Evolutionary conservation across 37 sponge, comb jelly and placozoan species (phyloP), one percentile per base, ranked within the genome.

Genomic region (Tethya wilhelma): DNA sequence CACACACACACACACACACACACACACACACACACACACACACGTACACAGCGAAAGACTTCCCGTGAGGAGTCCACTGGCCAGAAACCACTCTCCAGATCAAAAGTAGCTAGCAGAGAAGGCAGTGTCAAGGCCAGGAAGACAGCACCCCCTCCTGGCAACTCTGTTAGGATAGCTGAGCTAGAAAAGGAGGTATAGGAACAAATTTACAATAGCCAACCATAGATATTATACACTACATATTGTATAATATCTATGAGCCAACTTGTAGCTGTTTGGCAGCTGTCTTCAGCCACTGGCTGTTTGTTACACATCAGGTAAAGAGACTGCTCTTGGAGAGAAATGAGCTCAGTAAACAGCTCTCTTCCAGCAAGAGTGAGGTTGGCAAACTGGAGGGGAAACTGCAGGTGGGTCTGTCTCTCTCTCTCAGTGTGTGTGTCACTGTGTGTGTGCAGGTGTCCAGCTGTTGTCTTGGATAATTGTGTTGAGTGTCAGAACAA

Each of bases 171-270:
- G 53, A 64, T 42, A 0, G 58, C 49, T 26, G 67, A 83, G 33
- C 75, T 83, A 19, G 82, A 82, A 26, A 59, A 73, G 67, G 84
- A 74, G 66, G 84, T 73, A 29, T n/a, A n/a, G n/a, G n/a, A n/a
- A n/a, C n/a, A n/a, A n/a, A n/a, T n/a, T n/a, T n/a, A n/a, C n/a
- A n/a, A n/a, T n/a, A n/a, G n/a, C n/a, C n/a, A n/a, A n/a, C n/a
- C n/a, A n/a, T n/a, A n/a, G n/a, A n/a, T n/a, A n/a, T n/a, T n/a
- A n/a, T n/a, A n/a, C n/a, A n/a, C 55, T 49, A 49, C 11, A 17
- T 20, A 49, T 20, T 58, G 23, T 37, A 34, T 26, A 30, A 29
- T 30, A 5, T 3, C 19, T 17, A 33, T 33, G 14, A 64, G 65
- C 2, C 37, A 34, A 37, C 34, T 20, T 30, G 28, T 60, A 60